A percentile compares a stretch with the other conserved stretches of the same genome.
Evolutionary conservation across 2,888 invertebrate genomes (phyloP).

Genomic region (Morpho helenor): DNA sequence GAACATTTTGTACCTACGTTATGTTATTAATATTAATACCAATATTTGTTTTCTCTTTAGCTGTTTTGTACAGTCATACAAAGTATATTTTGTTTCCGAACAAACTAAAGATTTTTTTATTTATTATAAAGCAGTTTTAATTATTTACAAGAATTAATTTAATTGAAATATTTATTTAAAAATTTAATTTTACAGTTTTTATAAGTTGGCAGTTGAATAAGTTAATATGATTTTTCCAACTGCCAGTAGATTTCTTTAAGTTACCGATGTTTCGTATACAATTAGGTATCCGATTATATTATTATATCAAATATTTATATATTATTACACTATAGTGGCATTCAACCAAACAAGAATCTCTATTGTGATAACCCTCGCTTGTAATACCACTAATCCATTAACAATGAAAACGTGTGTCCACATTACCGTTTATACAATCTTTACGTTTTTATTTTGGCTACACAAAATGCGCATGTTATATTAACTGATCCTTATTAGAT

Average conservation of each 20-base stretch:
- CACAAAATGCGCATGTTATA: constrained; percentile 24
- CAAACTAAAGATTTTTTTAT: constrained; percentile 61
- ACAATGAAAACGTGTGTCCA: constrained; percentile 41
- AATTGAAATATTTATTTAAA: constrained; percentile 57
- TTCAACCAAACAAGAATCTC: constrained; percentile 40
- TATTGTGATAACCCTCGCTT: constrained; percentile 76
- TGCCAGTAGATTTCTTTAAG: constrained; percentile 64
- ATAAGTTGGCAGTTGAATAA: constrained; percentile 56
- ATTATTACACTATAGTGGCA: constrained; percentile 37
- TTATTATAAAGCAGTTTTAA: constrained; percentile 55
- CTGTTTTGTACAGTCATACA: constrained; percentile 70
- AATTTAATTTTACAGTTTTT: constrained; percentile 38
- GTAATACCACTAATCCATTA: constrained; percentile 77
- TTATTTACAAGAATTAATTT: constrained; percentile 59
- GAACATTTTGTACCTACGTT: constrained; percentile 65
- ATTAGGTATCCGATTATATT: constrained; percentile 47
- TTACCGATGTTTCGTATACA: constrained; percentile 70
- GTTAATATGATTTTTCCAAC: constrained; percentile 50
- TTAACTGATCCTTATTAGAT: constrained; percentile 40
- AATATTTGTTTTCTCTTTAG: constrained; percentile 46
- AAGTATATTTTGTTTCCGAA: constrained; percentile 65
- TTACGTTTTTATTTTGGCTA: not conserved
- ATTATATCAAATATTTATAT: constrained; percentile 33
- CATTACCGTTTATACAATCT: constrained; percentile 10
- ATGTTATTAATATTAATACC: constrained; percentile 58